Percentiles rank a stretch among this genome's conserved stretches.
These are phyloP conservation scores for Orgyia antiqua DNA, from an alignment of 2,888 invertebrate genomes.

Conservation along the genomic window DNA sequence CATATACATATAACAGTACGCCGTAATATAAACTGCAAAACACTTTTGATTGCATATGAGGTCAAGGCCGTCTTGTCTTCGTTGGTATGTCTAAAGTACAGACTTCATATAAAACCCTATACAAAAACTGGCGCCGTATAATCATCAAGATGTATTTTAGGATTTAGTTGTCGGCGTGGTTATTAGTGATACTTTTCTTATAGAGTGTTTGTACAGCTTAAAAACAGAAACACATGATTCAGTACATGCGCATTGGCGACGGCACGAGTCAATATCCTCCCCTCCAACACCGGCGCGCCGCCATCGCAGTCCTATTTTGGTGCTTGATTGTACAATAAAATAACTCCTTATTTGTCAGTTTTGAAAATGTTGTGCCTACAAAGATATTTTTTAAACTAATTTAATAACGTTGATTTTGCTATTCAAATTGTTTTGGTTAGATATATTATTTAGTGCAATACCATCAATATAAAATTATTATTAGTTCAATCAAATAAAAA, in stretches of 20 bases:
- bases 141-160: slow-evolving; percentile 11
- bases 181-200: slow-evolving; percentile 39
- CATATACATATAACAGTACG: too few relatives aligned
- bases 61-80: slow-evolving; percentile 6
- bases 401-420: not conserved
- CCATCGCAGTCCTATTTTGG: slow-evolving; percentile 62
- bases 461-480: too few relatives aligned
- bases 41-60: too few relatives aligned
- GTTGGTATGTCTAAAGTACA: slow-evolving; percentile 12
- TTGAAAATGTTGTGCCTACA: slow-evolving; percentile 3
- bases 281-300: slow-evolving; percentile 65
- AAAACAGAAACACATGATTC: slow-evolving; percentile 73
- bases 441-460: too few relatives aligned
- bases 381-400: not conserved
- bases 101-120: slow-evolving; percentile 3
- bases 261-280: slow-evolving; percentile 76
- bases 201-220: slow-evolving; percentile 46
- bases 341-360: slow-evolving; percentile 34
- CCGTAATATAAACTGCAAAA: too few relatives aligned
- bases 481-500: too few relatives aligned
- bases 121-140: slow-evolving; percentile 12
- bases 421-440: too few relatives aligned
- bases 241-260: slow-evolving; percentile 69
- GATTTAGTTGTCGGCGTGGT: slow-evolving; percentile 32
- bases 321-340: slow-evolving; percentile 32